Base-by-base conservation (phyloP, 1,140 invertebrate species). In the Drosophila jambulina region DNA sequence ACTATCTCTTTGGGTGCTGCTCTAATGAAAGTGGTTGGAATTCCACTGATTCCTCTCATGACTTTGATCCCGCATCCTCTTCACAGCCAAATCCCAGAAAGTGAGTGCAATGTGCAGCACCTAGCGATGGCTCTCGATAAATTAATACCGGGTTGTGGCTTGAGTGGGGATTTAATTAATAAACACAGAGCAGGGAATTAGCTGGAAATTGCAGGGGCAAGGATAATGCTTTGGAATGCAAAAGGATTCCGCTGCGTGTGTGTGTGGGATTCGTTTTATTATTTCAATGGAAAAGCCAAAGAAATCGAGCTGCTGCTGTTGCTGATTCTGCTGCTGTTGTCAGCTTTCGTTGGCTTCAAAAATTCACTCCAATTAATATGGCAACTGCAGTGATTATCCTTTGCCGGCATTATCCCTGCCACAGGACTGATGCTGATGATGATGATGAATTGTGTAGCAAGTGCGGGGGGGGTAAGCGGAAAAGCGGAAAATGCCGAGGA, bases 391-490 rank as follows among this genome's bases (percentile, higher is more conserved):
- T 75, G 70, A 76, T 76, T 76, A 77, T 67, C 21, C 43, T 38
- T 32, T 40, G 62, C 29, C 12, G 23, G 54, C 36, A 32, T 64
- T 63, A 45, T 46, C 23, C 42, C 15, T 36, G 40, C 56, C 42
- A 65, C 32, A 59, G 54, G 36, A 42, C 13, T 17, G 9, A 23
- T 63, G n/a, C n/a, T 53, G 15, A 57, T 75, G 62, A 62, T 67
- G 53, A 76, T 77, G 72, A 76, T 76, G 74, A 77, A 76, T 76
- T 77, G 61, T 51, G 72, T n/a, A 46, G 17, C 21, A 46, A 69
- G 29, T 32, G 48, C 5, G 3, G 2, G 40, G 12, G 15, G 53
- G 2, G 23, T 12, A 15, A 12, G n/a, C 15, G 60, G 13, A 9
- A 53, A 29, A 38, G 38, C 42, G 60, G 17, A 23, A 40, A 61